Conservation (phyloP, 2,888 invertebrate genomes). For the Griposia aprilina region DNA sequence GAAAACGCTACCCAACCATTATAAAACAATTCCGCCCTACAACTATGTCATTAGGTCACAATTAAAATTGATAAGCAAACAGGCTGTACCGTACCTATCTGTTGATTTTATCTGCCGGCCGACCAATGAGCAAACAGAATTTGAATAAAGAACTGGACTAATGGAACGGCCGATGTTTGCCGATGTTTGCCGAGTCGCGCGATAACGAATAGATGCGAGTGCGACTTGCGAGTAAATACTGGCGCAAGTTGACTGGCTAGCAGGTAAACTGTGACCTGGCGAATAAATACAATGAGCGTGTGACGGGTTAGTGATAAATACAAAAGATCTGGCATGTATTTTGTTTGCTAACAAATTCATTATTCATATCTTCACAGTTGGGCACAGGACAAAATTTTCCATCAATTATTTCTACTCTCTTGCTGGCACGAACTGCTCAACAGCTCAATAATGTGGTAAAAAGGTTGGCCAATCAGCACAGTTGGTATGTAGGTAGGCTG, state of each 20-base stretch:
- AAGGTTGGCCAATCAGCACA: neutral
- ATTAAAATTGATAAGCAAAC: slow-evolving; percentile 73
- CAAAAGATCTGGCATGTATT: slow-evolving; percentile 39
- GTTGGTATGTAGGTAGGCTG: neutral
- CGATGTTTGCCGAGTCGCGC: slow-evolving; percentile 70
- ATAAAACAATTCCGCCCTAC: slow-evolving; percentile 63
- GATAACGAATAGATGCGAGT: slow-evolving; percentile 69
- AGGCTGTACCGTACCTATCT: slow-evolving; percentile 65
- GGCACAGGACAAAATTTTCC: neutral
- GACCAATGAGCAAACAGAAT: slow-evolving; percentile 74
- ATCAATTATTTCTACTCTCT: neutral
- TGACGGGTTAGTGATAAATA: slow-evolving; percentile 50
- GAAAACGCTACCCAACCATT: slow-evolving; percentile 52
- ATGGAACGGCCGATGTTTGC: slow-evolving; percentile 70
- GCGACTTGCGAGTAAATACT: slow-evolving; percentile 79
- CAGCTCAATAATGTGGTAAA: too few species aligned
- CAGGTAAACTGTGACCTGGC: slow-evolving; percentile 71
- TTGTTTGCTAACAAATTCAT: slow-evolving; percentile 26
- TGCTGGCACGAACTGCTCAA: neutral
- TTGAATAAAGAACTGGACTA: slow-evolving; percentile 75
- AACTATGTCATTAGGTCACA: slow-evolving; percentile 72
- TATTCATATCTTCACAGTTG: slow-evolving; percentile 28
- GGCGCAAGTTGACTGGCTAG: slow-evolving; percentile 77
- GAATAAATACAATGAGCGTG: slow-evolving; percentile 70
- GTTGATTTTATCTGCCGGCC: slow-evolving; percentile 71